phyloP scores from a whole-genome alignment of 2,888 invertebrate genomes.

The Theretra japonica region DNA sequence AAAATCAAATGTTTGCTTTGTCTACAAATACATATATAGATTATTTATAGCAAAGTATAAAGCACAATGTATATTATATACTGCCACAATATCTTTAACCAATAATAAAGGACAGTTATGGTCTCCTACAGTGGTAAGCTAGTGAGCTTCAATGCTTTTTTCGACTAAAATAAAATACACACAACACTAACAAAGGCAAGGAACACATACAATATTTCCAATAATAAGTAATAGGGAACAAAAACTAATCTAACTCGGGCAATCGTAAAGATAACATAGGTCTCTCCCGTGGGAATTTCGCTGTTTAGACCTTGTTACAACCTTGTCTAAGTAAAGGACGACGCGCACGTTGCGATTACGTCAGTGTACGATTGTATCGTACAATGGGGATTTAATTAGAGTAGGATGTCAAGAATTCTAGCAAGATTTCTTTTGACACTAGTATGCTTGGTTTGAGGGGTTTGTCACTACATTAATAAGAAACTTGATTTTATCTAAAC shows the following conservation, averaged over 20 bases:
- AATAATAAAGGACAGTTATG: too few species aligned
- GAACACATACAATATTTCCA: constrained; percentile 51
- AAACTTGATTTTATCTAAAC: too few species aligned
- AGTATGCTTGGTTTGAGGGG: too few species aligned
- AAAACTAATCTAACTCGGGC: constrained; percentile 78
- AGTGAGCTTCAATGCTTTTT: too few species aligned
- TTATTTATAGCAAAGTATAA: too few species aligned
- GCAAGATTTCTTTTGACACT: too few species aligned
- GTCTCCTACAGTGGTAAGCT: accelerated
- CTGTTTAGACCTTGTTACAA: constrained; percentile 56
- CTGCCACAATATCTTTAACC: too few species aligned
- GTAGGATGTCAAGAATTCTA: background rate
- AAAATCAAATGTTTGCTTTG: too few species aligned
- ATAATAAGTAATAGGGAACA: constrained; percentile 68
- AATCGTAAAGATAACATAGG: constrained; percentile 75
- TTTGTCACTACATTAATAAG: too few species aligned
- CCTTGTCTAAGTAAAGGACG: constrained; percentile 20
- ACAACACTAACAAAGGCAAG: background rate
- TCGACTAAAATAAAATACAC: too few species aligned
- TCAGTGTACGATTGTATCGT: background rate
- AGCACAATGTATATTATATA: too few species aligned
- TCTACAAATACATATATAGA: too few species aligned
- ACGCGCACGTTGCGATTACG: background rate
- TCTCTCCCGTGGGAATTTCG: constrained; percentile 59
- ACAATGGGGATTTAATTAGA: background rate